Percentiles rank a stretch among this genome's conserved stretches.
Conservation (phyloP, 1,140 invertebrate species). For the Drosophila kanapiae region DNA sequence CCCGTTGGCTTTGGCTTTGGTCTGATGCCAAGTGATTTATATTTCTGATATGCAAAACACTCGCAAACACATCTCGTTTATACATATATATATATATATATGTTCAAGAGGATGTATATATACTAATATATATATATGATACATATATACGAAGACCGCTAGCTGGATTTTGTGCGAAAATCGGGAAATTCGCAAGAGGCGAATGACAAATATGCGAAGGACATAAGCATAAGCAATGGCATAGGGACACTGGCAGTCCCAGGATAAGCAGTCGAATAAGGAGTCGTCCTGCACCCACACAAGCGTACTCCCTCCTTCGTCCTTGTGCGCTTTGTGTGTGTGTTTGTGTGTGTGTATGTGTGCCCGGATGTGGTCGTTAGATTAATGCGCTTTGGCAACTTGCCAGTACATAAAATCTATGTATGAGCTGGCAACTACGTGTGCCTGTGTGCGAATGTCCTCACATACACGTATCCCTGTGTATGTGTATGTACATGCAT, state of each 20-base stretch:
- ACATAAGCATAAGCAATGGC: constrained; percentile 82
- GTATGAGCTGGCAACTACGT: constrained; percentile 56
- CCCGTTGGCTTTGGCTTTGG: constrained; percentile 63
- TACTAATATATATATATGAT: constrained; percentile 1
- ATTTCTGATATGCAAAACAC: constrained; percentile 83
- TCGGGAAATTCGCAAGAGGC: constrained; percentile 74
- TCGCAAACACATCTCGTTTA: constrained; percentile 64
- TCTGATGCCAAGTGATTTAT: constrained; percentile 81
- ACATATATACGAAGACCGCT: constrained; percentile 18
- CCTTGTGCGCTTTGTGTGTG: constrained; percentile 24
- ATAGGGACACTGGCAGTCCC: constrained; percentile 50
- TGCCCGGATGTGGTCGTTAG: constrained; percentile 81
- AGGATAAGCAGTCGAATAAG: constrained; percentile 54
- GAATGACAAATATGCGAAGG: constrained; percentile 82
- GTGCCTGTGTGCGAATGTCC: constrained; percentile 25
- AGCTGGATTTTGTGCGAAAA: constrained; percentile 69
- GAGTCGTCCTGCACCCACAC: constrained; percentile 30
- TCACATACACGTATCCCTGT: constrained; percentile 24
- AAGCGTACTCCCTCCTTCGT: neutral
- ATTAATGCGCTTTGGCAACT: constrained; percentile 82
- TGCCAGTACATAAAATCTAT: constrained; percentile 81
- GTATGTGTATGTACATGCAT: constrained; percentile 31
- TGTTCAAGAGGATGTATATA: constrained; percentile 7
- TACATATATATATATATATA: constrained; percentile 10
- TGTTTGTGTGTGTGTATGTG: constrained; percentile 37